These are phyloP conservation scores for Odobenus rosmarus DNA, from an alignment of 2,113 vertebrate genomes.

Conservation along the genomic window DNA sequence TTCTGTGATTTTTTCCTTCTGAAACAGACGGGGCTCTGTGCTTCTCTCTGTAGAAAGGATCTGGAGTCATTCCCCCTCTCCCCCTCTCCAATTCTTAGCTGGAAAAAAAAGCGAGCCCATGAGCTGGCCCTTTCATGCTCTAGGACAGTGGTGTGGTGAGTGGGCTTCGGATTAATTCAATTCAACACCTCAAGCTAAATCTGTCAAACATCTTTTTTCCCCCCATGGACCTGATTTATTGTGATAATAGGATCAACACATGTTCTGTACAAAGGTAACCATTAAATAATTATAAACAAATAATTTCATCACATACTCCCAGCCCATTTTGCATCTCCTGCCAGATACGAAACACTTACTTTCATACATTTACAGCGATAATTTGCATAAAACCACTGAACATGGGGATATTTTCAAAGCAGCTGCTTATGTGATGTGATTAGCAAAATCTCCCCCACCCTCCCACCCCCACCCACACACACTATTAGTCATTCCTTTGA, in stretches of 20 bases:
- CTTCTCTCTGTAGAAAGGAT: conserved; percentile 69
- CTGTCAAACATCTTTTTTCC: conserved; percentile 22
- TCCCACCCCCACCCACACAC: conserved; percentile 35
- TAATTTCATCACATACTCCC: conserved; percentile 68
- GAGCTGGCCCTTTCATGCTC: conserved; percentile 63
- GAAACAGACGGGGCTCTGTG: conserved; percentile 76
- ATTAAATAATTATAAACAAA: conserved; percentile 76
- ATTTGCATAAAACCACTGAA: conserved; percentile 74
- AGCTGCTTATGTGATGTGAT: conserved; percentile 71
- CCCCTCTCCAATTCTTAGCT: conserved; percentile 47
- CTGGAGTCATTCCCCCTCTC: not conserved
- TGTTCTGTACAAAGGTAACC: conserved; percentile 70
- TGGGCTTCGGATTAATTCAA: conserved; percentile 55
- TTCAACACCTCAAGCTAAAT: conserved; percentile 69
- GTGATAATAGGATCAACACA: conserved; percentile 70
- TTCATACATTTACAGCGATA: conserved; percentile 68
- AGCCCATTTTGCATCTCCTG: conserved; percentile 62
- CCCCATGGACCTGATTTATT: conserved; percentile 32
- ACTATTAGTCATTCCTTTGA: conserved; percentile 74
- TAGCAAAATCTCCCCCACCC: conserved; percentile 64
- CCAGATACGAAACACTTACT: conserved; percentile 73
- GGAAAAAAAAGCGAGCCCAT: conserved; percentile 55
- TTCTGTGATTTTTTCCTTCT: conserved; percentile 71
- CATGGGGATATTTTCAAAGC: conserved; percentile 68
- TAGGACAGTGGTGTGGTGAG: conserved; percentile 45